Evolutionary conservation across 1,140 invertebrate species (phyloP), one percentile per base, ranked within the genome.

Genomic region (Drosophila grimshawi): DNA sequence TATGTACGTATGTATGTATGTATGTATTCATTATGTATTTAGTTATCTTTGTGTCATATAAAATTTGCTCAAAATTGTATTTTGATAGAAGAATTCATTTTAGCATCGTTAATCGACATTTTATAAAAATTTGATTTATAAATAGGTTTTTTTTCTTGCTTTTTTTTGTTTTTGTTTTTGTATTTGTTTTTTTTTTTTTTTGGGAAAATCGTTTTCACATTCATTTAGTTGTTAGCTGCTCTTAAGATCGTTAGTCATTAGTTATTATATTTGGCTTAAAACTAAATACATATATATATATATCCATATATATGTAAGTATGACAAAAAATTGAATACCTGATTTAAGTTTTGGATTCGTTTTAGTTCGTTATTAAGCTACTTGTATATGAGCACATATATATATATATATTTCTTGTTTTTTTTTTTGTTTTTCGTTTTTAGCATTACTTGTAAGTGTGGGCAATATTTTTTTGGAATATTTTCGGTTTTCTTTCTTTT

Each of bases 261-360:
- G 46, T 65, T 72, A 49, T 69, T 41, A 5, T 80, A 60, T 61
- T 52, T 4, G 6, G 41, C 76, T 79, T 60, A 45, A 32, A 11
- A 11, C 29, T 27, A 7, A 30, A 78, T 49, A 77, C 60, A 53
- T 41, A 53, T 52, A 51, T 45, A 39, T 73, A 39, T 65, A 33
- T 69, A 59, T 65, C 57, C 76, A 66, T 76, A 46, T 69, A 55
- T 75, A 76, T 8, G n/a, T n/a, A 43, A 48, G 41, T 82, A 77
- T 72, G 76, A 88, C 74, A 86, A 88, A 86, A 86, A 80, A 83
- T 75, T 88, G 83, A 86, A 86, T 88, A 88, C 83, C 83, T 88
- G 83, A 88, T 83, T 80, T 89, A 88, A 80, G 83, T 88, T 86
- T 86, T 86, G 83, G 83, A 86, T 86, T 86, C 83, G 85, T 89